phyloP scores from a whole-genome alignment of 1,140 invertebrate species.

The Steinernema khuongi region DNA sequence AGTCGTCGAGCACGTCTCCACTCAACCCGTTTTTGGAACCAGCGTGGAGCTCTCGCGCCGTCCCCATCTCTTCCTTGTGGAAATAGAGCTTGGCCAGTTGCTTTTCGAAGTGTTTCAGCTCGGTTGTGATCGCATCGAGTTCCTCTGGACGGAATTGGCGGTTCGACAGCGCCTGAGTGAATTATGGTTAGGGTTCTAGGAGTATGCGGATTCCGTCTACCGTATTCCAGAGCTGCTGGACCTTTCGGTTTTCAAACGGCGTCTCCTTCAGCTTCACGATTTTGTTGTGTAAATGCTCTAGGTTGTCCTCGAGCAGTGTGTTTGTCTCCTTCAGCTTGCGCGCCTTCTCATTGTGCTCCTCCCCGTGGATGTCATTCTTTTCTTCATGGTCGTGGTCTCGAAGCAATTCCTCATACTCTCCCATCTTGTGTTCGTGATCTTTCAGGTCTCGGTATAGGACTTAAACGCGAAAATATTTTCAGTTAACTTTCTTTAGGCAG shows the following conservation, averaged over 20 bases:
- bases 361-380: neutral
- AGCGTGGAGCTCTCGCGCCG: neutral
- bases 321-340: neutral
- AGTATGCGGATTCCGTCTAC: neutral
- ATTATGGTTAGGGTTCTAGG: neutral
- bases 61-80: neutral
- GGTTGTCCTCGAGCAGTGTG: neutral
- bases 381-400: neutral
- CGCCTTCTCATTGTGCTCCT: neutral
- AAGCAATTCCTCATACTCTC: neutral
- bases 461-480: neutral
- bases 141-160: neutral
- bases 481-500: neutral
- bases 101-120: constrained; percentile 10
- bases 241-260: neutral
- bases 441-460: neutral
- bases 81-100: neutral
- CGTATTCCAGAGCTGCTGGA: neutral
- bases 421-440: neutral
- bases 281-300: neutral
- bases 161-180: neutral
- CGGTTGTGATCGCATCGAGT: neutral
- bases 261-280: neutral
- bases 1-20: neutral
- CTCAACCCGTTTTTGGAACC: neutral